Evolutionary conservation across 2,113 vertebrate species (phyloP).

Genomic region (Lepidothrix coronata): DNA sequence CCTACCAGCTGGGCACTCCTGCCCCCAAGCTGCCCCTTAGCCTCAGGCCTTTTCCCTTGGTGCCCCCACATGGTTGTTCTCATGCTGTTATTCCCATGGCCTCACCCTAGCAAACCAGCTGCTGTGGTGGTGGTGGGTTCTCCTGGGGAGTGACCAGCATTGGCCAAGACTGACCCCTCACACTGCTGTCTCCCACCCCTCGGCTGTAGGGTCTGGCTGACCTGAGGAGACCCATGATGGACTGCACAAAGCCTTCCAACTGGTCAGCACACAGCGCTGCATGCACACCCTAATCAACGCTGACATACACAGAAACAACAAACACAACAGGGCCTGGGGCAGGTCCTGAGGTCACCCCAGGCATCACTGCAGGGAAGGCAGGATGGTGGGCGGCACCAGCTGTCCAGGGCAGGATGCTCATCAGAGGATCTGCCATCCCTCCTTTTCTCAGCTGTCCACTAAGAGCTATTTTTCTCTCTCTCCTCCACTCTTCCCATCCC

Average conservation of each 20-base stretch:
- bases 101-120: neutral
- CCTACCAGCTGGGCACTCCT: neutral
- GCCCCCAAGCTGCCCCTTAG: neutral
- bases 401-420: neutral
- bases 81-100: neutral
- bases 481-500: neutral
- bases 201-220: neutral
- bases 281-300: accelerated
- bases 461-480: neutral
- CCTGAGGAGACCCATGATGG: accelerated
- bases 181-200: accelerated
- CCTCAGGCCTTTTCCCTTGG: neutral
- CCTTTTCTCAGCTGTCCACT: neutral
- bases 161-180: neutral
- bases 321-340: neutral
- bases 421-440: accelerated
- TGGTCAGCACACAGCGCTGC: neutral
- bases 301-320: neutral
- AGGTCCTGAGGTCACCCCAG: neutral
- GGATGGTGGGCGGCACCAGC: neutral
- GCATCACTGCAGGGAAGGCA: neutral
- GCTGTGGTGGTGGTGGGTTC: neutral
- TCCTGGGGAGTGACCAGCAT: neutral
- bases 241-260: neutral
- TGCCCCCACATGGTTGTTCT: neutral